Conservation (phyloP, 2,113 vertebrate genomes). For the Oncorhynchus nerka region DNA sequence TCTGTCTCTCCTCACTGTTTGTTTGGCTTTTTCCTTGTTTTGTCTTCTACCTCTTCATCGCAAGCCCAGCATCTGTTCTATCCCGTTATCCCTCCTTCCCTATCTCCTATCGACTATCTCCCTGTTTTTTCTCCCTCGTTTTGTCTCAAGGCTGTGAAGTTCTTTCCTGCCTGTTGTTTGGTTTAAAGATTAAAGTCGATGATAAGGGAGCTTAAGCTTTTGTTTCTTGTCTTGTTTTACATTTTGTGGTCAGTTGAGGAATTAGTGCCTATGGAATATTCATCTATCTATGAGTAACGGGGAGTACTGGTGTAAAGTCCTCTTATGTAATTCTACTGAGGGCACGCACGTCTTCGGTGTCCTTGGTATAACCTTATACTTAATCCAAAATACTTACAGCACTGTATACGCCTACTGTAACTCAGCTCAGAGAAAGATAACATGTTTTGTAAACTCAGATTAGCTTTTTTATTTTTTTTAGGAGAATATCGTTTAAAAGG, state of each 20-base stretch:
- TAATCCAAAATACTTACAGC: not conserved
- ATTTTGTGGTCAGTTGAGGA: conserved; percentile 22
- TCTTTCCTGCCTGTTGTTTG: conserved; percentile 12
- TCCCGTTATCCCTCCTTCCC: conserved; percentile 34
- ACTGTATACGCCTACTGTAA: not conserved
- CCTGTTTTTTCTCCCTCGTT: conserved; percentile 18
- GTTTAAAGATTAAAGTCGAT: conserved; percentile 30
- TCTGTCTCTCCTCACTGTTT: conserved; percentile 32
- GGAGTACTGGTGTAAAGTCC: conserved; percentile 8
- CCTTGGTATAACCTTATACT: conserved; percentile 5
- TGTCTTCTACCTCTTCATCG: conserved; percentile 40
- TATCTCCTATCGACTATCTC: conserved; percentile 19
- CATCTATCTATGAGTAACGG: conserved; percentile 2
- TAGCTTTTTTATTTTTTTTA: too few species aligned
- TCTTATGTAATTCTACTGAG: conserved; percentile 24
- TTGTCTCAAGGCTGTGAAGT: conserved; percentile 22
- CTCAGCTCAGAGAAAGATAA: not conserved
- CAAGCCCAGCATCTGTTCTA: conserved; percentile 30
- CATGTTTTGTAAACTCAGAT: too few species aligned
- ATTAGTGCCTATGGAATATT: conserved; percentile 22
- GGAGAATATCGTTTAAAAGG: too few species aligned
- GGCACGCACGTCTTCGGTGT: conserved; percentile 7
- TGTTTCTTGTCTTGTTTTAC: conserved; percentile 33
- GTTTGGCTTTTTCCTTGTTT: conserved; percentile 53
- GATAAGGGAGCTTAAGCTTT: conserved; percentile 44